Evolutionary conservation across 1,140 invertebrate genomes (phyloP), one percentile per base, ranked within the genome.

Genomic region (Drosophila serrata): DNA sequence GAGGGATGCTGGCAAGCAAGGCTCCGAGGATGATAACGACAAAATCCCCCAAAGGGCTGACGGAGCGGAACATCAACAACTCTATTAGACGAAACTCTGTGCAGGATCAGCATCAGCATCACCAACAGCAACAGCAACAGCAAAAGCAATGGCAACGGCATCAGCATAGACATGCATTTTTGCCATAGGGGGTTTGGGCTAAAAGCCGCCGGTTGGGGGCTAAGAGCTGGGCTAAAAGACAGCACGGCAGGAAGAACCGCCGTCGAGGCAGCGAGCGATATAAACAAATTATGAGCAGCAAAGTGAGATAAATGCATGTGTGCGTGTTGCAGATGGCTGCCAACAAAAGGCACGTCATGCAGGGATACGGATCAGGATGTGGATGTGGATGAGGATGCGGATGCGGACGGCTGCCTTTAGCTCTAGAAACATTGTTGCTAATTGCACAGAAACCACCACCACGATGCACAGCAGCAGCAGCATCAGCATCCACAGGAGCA

Each of bases 251-350:
- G 67, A 72, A 72, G 53, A 72, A 27, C 35, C 55, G 69, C 53
- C 67, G 43, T 49, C 31, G 45, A 75, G 73, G 63, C 75, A 79
- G 70, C 75, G 56, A 61, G 77, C 72, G 85, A 81, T 88, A 88
- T 90, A 88, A 88, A 90, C 85, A 88, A 88, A 88, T 88, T 88
- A 90, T 90, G 85, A 81, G 81, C 85, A 75, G 76, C 70, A 90
- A 90, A 90, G 81, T 85, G 85, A 88, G 73, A 88, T 75, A 90
- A 81, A 85, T 87, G 85, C 73, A 77, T 88, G 56, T 79, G 84
- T 76, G 82, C 69, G 63, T 65, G 77, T 53, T 55, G 55, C 31
- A 46, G 64, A 58, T 79, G 65, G 49, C 37, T 67, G 73, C n/a
- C 45, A 75, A 75, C 46, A 62, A 80, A 65, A 70, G 59, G 69